Evolutionary conservation across 2,797 vertebrate genomes (phyloP), one percentile per base, ranked within the genome.

Genomic region (Valencia hispanica): DNA sequence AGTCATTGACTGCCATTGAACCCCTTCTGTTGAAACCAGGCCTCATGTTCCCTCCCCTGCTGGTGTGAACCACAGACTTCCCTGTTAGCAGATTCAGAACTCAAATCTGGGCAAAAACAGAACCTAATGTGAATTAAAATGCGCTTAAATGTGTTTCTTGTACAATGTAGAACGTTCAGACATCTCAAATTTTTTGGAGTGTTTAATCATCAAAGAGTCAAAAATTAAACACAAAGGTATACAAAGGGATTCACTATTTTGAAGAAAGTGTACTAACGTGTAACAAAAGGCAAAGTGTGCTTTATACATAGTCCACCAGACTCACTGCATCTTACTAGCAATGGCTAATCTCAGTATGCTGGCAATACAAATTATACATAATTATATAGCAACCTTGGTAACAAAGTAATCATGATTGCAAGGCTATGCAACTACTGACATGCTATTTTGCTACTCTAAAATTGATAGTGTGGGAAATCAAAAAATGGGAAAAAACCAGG

Each of bases 31-130:
- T 71, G 79, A 57, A 55, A 34, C 61, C 63, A 22, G 36, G 57
- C 77, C 80, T 80, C 79, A 69, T 68, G 87, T 66, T 70, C 1
- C 78, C 75, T 68, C 87, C 89, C 91, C 92, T 77, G 92, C 92
- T 93, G 94, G 89, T 94, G 91, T 87, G 93, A 95, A 93, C 90
- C 75, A 30, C 47, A 65, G 32, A 83, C 77, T 45, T 61, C 78
- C 81, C 81, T 78, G 68, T 48, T 81, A 75, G 73, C 69, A 85
- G 74, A 81, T 68, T 43, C 68, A 70, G 43, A 79, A 61, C 69
- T 78, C 50, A 48, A 63, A 53, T 61, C 41, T 78, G 15, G 61
- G 39, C 41, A 81, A 86, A 75, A 81, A 50, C 61, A 48, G 36
- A 77, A 79, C 73, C 71, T 76, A 72, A 79, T 75, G 27, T 69